Base-by-base conservation (phyloP, 1,140 invertebrate genomes). In the Drosophila arawakana region DNA sequence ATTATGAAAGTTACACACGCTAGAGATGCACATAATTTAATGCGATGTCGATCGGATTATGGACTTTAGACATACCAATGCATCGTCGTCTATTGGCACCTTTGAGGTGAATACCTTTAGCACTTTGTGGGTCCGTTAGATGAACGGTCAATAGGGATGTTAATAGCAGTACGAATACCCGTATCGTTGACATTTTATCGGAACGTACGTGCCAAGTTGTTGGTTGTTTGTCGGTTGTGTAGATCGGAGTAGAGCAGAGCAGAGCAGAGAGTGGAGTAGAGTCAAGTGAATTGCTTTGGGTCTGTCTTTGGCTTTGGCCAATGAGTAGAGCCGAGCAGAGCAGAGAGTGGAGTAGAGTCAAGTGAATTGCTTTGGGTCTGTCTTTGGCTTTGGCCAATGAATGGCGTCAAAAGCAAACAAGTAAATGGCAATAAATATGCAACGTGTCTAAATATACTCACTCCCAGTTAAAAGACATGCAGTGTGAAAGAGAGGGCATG, bases 61-160 rank as follows among this genome's bases (percentile, higher is more conserved):
- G 59, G 55, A 39, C 41, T 60, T 41, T 37, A 50, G 18, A 65
- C 69, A 76, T 76, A 47, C 70, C 74, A 55, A 47, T 49, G 68
- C 49, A 63, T 73, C 47, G 67, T 34, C 39, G 35, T 49, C 54
- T 50, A 62, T 70, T 61, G 59, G 74, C 74, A 58, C 43, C 71
- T 62, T 44, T 44, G 34, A 49, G 15, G 54, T 13, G 37, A 43
- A 61, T 59, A 54, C 30, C 35, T 65, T 63, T 62, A 44, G 44
- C 61, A 65, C 65, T 65, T 74, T 78, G 75, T 78, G 44, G 66
- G 65, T 49, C 76, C 78, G 78, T 80, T 80, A 80, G 78, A 65
- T 50, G 69, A 77, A 80, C 78, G 58, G 63, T 77, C 65, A 58
- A 43, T 59, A 66, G 70, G 72, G 60, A 74, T 65, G 72, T 60